A percentile compares a stretch with the other conserved stretches of the same genome.
phyloP scores from a whole-genome alignment of 2,113 vertebrate species.

The rabbit (Oryctolagus cuniculus) region DNA sequence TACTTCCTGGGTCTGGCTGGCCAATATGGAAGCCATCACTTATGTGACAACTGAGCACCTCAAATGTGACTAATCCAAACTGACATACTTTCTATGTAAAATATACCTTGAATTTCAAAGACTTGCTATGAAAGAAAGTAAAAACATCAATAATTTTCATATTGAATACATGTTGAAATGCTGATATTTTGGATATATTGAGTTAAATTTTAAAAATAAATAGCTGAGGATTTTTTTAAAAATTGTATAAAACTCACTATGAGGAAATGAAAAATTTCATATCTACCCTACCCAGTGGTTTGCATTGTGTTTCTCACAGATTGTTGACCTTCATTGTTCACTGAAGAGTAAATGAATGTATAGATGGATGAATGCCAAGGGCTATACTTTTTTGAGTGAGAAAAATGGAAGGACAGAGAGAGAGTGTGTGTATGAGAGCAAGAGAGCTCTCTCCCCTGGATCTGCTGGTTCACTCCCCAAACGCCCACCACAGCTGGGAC shows the following conservation, averaged over 20 bases:
- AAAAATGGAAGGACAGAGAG: too few species aligned
- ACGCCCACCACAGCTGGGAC: too few species aligned
- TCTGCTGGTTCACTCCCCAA: too few species aligned
- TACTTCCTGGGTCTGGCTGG: background rate
- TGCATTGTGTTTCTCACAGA: background rate
- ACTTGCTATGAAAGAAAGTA: background rate
- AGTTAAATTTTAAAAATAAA: constrained; percentile 33
- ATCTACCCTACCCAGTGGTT: background rate
- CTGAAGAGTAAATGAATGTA: background rate
- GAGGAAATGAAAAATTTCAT: background rate
- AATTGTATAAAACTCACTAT: background rate
- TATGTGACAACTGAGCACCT: background rate
- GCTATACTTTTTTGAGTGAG: background rate
- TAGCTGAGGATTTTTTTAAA: background rate
- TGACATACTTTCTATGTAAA: background rate
- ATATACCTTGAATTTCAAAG: constrained; percentile 17
- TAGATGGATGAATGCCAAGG: background rate
- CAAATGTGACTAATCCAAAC: background rate
- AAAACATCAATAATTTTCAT: background rate
- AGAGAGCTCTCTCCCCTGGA: too few species aligned
- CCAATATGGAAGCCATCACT: background rate
- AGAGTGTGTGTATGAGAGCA: too few species aligned
- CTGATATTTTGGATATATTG: background rate
- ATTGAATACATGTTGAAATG: constrained; percentile 19
- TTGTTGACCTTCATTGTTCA: background rate